Percentiles rank a stretch among this genome's conserved stretches.
Evolutionary conservation across 2,797 vertebrate genomes (phyloP).

Genomic region (Apogon hyalosoma): DNA sequence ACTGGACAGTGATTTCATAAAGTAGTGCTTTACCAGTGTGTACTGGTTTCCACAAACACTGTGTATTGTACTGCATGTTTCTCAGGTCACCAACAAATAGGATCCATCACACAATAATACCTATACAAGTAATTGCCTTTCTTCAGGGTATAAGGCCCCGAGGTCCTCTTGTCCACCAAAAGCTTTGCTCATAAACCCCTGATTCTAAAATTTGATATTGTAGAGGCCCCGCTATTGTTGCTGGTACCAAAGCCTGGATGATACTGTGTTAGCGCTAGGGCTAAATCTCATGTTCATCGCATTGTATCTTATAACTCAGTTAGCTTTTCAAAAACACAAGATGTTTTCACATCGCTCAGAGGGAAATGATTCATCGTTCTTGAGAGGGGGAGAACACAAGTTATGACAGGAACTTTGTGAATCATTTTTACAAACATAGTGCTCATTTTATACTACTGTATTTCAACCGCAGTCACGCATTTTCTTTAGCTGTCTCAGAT

Average conservation of each 20-base stretch:
- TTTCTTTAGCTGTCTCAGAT: constrained; percentile 31
- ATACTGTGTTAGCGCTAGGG: constrained; percentile 68
- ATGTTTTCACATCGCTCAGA: constrained; percentile 74
- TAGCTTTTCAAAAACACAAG: constrained; percentile 80
- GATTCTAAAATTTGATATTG: constrained; percentile 87
- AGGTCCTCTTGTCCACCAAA: constrained; percentile 84
- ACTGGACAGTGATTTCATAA: constrained; percentile 33
- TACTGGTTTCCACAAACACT: constrained; percentile 58
- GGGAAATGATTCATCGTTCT: constrained; percentile 66
- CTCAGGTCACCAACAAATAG: constrained; percentile 81
- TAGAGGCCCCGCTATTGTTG: constrained; percentile 75
- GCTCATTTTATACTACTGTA: constrained; percentile 4
- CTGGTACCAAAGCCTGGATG: constrained; percentile 69
- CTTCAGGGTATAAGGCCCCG: constrained; percentile 82
- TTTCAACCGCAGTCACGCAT: constrained; percentile 7
- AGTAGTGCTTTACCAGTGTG: constrained; percentile 44
- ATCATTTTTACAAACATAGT: constrained; percentile 23
- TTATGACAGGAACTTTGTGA: constrained; percentile 35
- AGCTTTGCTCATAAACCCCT: constrained; percentile 85
- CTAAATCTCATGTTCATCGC: constrained; percentile 83
- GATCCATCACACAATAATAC: constrained; percentile 86
- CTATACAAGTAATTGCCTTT: constrained; percentile 88
- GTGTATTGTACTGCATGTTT: constrained; percentile 77
- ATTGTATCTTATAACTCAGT: constrained; percentile 82
- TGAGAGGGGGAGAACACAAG: constrained; percentile 39